phyloP scores from a whole-genome alignment of 2,797 vertebrate species.

The Dicrostonyx torquatus region DNA sequence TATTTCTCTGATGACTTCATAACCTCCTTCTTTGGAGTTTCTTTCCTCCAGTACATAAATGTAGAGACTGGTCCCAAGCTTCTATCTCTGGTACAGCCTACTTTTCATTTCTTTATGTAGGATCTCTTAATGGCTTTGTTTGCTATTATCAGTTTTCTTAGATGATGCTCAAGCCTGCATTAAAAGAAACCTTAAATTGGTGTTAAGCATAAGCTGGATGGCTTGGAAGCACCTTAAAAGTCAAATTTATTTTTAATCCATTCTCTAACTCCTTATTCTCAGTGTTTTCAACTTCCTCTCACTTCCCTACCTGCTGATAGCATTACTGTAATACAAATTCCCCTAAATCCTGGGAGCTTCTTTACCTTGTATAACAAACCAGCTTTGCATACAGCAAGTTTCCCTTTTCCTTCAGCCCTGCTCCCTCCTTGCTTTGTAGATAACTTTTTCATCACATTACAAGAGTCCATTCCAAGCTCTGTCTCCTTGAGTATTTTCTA shows the following conservation, averaged over 20 bases:
- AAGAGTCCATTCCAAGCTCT: background rate
- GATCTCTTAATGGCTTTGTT: background rate
- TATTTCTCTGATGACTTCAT: background rate
- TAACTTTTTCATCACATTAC: background rate
- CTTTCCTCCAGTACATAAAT: background rate
- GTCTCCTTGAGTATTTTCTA: background rate
- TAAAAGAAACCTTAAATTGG: constrained; percentile 32
- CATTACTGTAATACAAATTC: background rate
- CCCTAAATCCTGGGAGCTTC: background rate
- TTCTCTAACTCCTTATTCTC: constrained; percentile 5
- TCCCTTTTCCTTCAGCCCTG: background rate
- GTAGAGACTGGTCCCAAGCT: background rate
- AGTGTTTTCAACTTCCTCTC: background rate
- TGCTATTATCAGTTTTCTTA: background rate
- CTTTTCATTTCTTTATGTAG: background rate
- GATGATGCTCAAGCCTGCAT: background rate
- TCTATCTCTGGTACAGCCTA: background rate
- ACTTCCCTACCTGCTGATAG: background rate
- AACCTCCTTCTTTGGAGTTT: background rate
- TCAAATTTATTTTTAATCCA: constrained; percentile 32
- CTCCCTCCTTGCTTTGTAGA: background rate
- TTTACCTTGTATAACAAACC: background rate
- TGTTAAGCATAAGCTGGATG: background rate
- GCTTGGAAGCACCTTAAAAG: background rate
- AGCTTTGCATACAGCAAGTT: background rate